Percentiles rank a stretch among this genome's conserved stretches.
Conservation (phyloP, 2,113 vertebrate genomes). For the Limanda limanda region DNA sequence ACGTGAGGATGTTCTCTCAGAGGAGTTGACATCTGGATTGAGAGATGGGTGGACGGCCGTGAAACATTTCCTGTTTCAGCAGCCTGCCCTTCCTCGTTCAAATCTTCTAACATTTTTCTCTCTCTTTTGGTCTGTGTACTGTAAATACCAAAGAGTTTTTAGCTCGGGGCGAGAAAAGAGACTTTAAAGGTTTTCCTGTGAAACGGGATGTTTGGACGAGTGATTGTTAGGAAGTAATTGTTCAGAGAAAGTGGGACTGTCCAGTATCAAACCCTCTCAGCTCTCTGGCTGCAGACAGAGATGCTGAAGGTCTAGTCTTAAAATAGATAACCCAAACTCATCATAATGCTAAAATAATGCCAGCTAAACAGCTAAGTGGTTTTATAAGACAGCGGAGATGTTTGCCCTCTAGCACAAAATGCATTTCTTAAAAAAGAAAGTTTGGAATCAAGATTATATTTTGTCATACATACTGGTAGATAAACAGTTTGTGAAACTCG, state of each 20-base stretch:
- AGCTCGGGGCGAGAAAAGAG: background rate
- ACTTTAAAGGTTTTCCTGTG: constrained; percentile 7
- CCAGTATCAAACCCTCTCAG: background rate
- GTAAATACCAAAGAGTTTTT: constrained; percentile 9
- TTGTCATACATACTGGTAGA: no score
- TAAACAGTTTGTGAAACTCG: no score
- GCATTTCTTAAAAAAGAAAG: no score
- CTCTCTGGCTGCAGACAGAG: background rate
- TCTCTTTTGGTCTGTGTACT: background rate
- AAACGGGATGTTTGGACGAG: constrained; percentile 50
- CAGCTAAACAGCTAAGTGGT: background rate
- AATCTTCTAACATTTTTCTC: background rate
- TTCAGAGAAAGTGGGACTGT: constrained; percentile 9
- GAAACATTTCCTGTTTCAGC: constrained; percentile 73
- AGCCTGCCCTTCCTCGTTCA: constrained; percentile 14
- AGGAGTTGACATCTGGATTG: constrained; percentile 73
- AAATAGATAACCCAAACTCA: background rate
- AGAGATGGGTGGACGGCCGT: constrained; percentile 63
- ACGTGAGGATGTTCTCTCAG: constrained; percentile 63
- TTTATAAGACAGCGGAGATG: background rate
- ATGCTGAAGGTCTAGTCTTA: background rate
- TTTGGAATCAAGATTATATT: no score
- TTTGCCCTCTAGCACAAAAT: no score
- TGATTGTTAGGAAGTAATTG: constrained; percentile 23
- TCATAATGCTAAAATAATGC: background rate